Conservation (phyloP, 2,113 vertebrate genomes). For the Anguilla rostrata region DNA sequence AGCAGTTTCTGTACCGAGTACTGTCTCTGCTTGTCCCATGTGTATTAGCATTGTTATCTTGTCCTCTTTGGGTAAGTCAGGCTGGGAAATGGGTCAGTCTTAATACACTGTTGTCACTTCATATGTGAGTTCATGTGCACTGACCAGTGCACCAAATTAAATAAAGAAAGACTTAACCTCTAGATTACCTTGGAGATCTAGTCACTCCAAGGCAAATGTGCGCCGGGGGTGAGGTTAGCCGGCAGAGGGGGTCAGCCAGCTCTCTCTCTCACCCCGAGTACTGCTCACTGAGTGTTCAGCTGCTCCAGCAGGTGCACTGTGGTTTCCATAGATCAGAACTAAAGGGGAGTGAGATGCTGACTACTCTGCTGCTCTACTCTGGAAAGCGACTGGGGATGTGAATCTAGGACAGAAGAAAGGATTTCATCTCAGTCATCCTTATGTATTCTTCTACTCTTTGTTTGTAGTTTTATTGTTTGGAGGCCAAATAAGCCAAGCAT, state of each 20-base stretch:
- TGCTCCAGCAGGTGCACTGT: background rate
- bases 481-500: background rate
- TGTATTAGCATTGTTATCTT: background rate
- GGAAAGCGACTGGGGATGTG: background rate
- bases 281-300: background rate
- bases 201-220: background rate
- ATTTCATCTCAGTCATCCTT: background rate
- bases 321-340: background rate
- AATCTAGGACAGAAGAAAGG: background rate
- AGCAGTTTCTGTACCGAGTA: background rate
- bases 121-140: background rate
- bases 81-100: background rate
- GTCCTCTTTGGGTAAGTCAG: background rate
- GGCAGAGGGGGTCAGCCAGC: too few species aligned
- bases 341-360: background rate
- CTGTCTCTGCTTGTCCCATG: background rate
- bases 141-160: slow-evolving; percentile 5
- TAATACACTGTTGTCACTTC: background rate
- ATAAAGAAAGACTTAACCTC: background rate
- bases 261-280: background rate
- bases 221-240: background rate
- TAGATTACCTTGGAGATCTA: background rate
- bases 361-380: background rate
- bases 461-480: background rate
- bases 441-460: background rate